These are phyloP conservation scores for Microcebus jonahi DNA, from an alignment of 2,113 vertebrate species.

Conservation along the genomic window DNA sequence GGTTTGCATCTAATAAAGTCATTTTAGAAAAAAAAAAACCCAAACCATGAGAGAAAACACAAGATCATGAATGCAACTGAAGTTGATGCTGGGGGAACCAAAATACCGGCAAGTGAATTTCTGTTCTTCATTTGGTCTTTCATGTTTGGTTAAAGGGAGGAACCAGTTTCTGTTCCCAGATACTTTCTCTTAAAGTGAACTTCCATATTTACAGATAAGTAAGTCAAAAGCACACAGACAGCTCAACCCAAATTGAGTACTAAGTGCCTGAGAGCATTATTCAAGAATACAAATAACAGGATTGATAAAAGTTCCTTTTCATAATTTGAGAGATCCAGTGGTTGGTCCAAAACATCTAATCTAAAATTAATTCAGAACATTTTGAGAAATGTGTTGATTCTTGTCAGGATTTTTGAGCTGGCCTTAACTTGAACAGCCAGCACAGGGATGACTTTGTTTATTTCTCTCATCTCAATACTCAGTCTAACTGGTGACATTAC, in stretches of 20 bases:
- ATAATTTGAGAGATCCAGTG: neutral
- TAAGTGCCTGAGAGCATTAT: neutral
- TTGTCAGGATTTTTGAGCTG: neutral
- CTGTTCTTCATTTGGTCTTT: slow-evolving; percentile 36
- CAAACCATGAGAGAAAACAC: neutral
- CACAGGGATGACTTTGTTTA: neutral
- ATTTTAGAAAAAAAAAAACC: neutral
- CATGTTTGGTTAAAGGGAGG: neutral
- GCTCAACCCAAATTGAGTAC: neutral
- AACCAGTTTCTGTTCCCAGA: neutral
- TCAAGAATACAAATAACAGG: neutral
- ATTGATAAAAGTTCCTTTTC: neutral
- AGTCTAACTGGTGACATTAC: neutral
- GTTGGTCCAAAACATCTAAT: neutral
- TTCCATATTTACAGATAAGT: neutral
- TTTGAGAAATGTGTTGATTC: neutral
- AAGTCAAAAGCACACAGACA: neutral
- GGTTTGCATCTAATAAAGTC: slow-evolving; percentile 32
- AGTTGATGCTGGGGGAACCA: neutral
- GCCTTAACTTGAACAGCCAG: neutral
- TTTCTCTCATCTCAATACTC: neutral
- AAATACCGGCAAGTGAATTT: slow-evolving; percentile 7
- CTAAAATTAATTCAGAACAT: neutral
- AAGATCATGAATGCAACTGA: neutral
- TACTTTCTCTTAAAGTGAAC: neutral